Conservation (phyloP, 2,797 vertebrate genomes). For the Parambassis ranga region DNA sequence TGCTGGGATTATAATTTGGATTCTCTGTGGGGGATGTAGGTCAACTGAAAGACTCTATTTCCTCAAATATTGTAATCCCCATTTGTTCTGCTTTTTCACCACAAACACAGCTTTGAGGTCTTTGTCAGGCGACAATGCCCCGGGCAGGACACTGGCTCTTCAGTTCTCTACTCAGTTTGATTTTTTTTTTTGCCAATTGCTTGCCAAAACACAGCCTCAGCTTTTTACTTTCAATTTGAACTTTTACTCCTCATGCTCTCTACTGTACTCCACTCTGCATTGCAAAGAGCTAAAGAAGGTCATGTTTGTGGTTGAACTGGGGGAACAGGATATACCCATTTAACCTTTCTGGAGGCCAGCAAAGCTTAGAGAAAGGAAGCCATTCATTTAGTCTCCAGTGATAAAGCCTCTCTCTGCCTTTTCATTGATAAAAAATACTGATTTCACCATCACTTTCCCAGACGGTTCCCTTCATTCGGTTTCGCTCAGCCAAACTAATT, state of each 20-base stretch:
- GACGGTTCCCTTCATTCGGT: constrained; percentile 13
- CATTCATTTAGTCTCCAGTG: constrained; percentile 55
- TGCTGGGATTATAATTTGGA: constrained; percentile 68
- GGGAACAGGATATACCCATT: constrained; percentile 59
- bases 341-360: constrained; percentile 51
- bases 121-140: constrained; percentile 54
- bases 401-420: constrained; percentile 38
- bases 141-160: constrained; percentile 36
- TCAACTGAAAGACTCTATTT: constrained; percentile 73
- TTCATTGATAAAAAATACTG: constrained; percentile 29
- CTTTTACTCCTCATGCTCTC: constrained; percentile 2
- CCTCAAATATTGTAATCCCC: constrained; percentile 75
- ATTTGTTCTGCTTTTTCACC: constrained; percentile 72
- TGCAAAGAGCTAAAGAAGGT: constrained; percentile 19
- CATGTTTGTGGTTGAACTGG: constrained; percentile 51
- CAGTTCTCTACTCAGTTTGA: constrained; percentile 2
- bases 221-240: background rate
- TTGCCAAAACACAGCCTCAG: background rate
- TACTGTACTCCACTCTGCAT: background rate
- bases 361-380: constrained; percentile 61
- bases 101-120: constrained; percentile 55
- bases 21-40: constrained; percentile 69
- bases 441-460: constrained; percentile 31
- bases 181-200: background rate
- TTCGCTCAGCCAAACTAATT: constrained; percentile 48